A percentile compares a stretch with the other conserved stretches of the same genome.
phyloP scores from a whole-genome alignment of 2,113 vertebrate genomes.

The Zosterops japonicus region DNA sequence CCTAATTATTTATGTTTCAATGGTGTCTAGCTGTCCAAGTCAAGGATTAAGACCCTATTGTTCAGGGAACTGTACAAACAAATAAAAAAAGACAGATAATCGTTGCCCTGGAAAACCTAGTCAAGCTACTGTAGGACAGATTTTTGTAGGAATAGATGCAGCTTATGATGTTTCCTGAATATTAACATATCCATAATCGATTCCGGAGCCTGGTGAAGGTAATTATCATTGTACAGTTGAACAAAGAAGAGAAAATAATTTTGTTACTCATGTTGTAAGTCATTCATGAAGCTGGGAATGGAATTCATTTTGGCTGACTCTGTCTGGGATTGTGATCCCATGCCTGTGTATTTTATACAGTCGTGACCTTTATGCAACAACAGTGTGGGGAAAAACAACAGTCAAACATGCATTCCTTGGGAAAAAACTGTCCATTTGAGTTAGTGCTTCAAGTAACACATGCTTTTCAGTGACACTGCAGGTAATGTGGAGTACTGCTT shows the following conservation, averaged over 20 bases:
- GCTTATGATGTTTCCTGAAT: not conserved
- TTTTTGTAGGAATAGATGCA: not conserved
- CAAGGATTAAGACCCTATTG: slow-evolving; percentile 46
- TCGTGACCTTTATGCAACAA: slow-evolving; percentile 25
- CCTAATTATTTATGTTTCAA: slow-evolving; percentile 62
- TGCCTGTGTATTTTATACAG: not conserved
- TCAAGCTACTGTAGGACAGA: slow-evolving; percentile 34
- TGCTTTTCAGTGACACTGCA: not conserved
- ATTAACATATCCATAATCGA: not conserved
- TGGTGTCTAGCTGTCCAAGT: slow-evolving; percentile 56
- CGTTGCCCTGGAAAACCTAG: slow-evolving; percentile 4
- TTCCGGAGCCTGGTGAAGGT: not conserved
- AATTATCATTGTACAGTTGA: not conserved
- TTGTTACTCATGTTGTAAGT: not conserved
- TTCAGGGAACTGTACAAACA: slow-evolving; percentile 41
- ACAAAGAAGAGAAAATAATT: not conserved
- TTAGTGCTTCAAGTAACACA: not conserved
- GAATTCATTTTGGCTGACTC: not conserved
- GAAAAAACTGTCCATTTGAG: not conserved
- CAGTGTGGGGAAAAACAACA: not conserved
- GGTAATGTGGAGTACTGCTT: not conserved
- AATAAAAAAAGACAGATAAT: slow-evolving; percentile 24
- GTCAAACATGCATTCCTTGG: not conserved
- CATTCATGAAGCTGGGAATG: not conserved
- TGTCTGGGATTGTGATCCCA: not conserved